These are phyloP conservation scores for Emys orbicularis DNA, from an alignment of 2,797 vertebrate genomes.

Conservation along the genomic window DNA sequence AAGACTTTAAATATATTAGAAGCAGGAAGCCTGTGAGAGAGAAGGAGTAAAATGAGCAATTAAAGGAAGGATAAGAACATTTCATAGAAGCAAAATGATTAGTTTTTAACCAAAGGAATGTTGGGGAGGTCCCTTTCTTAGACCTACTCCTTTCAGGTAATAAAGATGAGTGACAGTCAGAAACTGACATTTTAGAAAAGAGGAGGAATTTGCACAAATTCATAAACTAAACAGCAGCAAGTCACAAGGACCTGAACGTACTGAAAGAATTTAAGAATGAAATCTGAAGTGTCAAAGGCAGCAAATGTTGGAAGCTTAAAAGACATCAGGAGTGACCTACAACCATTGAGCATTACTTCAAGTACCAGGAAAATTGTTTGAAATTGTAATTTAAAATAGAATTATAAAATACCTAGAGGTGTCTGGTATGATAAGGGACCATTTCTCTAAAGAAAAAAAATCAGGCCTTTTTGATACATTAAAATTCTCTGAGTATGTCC, in stretches of 20 bases:
- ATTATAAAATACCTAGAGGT: neutral
- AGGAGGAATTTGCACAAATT: neutral
- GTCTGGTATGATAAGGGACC: accelerated
- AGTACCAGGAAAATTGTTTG: neutral
- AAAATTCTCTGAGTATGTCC: too few species aligned
- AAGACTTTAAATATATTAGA: neutral
- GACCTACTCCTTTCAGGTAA: neutral
- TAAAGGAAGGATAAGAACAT: neutral
- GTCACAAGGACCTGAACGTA: neutral
- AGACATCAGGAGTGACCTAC: neutral
- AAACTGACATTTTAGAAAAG: conserved; percentile 7
- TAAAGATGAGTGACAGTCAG: neutral
- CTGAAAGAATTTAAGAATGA: neutral
- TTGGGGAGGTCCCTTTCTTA: neutral
- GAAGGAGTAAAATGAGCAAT: neutral
- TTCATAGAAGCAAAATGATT: neutral
- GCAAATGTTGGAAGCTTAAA: neutral
- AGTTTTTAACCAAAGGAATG: neutral
- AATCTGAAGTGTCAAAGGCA: neutral
- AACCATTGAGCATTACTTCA: neutral
- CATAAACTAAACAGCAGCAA: conserved; percentile 7
- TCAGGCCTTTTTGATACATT: neutral
- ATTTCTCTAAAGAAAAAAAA: neutral
- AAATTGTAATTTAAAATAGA: neutral
- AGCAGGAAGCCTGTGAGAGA: neutral